These are phyloP conservation scores for Odontocolon sp. DNA, from an alignment of 2,888 invertebrate genomes.

Conservation along the genomic window DNA sequence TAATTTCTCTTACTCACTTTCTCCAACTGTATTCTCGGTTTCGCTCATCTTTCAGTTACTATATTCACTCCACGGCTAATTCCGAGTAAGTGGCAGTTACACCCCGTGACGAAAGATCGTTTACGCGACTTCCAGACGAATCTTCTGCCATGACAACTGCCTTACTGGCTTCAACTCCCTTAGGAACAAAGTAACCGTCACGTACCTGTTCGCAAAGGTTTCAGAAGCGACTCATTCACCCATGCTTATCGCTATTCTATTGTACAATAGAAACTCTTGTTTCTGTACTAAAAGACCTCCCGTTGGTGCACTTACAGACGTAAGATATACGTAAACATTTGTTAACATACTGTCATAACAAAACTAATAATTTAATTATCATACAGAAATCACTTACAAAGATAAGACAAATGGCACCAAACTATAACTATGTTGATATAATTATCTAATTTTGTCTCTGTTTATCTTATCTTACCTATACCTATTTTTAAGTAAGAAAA, in stretches of 20 bases:
- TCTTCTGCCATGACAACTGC: background rate
- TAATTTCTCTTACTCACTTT: background rate
- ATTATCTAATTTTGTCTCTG: background rate
- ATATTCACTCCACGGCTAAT: background rate
- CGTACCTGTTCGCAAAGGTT: background rate
- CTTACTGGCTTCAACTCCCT: background rate
- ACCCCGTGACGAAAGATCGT: slow-evolving; percentile 4
- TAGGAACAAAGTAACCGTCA: slow-evolving; percentile 6
- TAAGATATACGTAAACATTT: background rate
- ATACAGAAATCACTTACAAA: no score
- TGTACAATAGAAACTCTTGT: background rate
- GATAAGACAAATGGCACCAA: no score
- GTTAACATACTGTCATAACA: slow-evolving; percentile 1
- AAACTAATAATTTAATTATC: no score
- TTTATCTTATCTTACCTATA: background rate
- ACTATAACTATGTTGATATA: no score
- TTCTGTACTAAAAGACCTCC: slow-evolving; percentile 6
- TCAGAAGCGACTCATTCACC: background rate
- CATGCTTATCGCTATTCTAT: slow-evolving; percentile 42
- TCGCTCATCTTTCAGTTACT: slow-evolving; percentile 8
- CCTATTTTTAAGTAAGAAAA: no score
- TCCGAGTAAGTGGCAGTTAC: no score
- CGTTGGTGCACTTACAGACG: no score
- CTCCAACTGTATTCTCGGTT: background rate
- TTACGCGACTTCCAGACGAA: background rate